phyloP scores from a whole-genome alignment of 2,113 vertebrate genomes.

The Microcebus murinus region DNA sequence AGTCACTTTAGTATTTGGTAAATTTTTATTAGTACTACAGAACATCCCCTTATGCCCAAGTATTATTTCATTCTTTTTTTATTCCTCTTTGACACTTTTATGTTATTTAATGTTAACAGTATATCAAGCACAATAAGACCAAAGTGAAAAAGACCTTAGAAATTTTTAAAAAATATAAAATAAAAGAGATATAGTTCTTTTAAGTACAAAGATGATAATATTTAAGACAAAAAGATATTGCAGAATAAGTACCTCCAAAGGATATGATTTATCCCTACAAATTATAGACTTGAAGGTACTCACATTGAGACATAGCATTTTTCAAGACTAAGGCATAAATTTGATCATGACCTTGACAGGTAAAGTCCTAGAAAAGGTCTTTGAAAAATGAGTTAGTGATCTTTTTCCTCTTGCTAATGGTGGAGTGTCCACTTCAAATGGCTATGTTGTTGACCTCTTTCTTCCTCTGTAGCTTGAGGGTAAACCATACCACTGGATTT shows the following conservation, averaged over 20 bases:
- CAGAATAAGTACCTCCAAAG: neutral
- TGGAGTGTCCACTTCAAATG: neutral
- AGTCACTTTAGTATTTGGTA: neutral
- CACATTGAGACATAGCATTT: neutral
- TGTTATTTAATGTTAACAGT: neutral
- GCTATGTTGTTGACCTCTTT: neutral
- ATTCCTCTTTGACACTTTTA: neutral
- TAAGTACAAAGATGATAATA: neutral
- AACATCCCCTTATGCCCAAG: neutral
- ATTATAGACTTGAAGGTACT: neutral
- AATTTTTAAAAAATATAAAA: neutral
- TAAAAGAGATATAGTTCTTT: neutral
- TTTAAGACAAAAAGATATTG: neutral
- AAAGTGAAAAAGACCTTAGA: neutral
- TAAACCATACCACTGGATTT: neutral
- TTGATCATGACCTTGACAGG: conserved; percentile 3
- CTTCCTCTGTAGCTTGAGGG: neutral
- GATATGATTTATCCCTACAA: neutral
- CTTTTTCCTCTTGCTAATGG: neutral
- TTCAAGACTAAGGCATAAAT: conserved; percentile 9
- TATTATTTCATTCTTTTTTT: neutral
- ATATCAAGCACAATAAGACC: neutral
- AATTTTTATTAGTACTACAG: conserved; percentile 31
- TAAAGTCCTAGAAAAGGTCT: conserved; percentile 5
- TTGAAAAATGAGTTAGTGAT: conserved; percentile 11